A percentile compares a stretch with the other conserved stretches of the same genome.
These are phyloP conservation scores for Drosophila atripex DNA, from an alignment of 2,888 invertebrate species.

Conservation along the genomic window DNA sequence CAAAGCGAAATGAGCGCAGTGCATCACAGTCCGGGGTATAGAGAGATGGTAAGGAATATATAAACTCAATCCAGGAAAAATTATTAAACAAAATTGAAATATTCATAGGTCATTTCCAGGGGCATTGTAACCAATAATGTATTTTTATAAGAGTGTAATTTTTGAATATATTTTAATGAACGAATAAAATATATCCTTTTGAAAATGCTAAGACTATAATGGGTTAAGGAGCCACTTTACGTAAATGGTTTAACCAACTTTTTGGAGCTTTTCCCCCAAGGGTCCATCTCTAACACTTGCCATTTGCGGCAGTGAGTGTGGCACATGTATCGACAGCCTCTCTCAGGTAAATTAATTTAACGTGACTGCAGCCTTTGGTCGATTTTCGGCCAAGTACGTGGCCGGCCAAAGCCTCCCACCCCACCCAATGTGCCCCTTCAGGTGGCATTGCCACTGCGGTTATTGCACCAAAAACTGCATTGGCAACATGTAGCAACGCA, in stretches of 20 bases:
- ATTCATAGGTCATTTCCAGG: background rate
- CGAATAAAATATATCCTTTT: too few relatives aligned
- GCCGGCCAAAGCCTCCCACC: slow-evolving; percentile 7
- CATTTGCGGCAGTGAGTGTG: slow-evolving; percentile 11
- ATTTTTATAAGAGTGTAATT: too few relatives aligned
- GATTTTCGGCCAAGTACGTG: slow-evolving; percentile 70
- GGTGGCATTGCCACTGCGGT: slow-evolving; percentile 62
- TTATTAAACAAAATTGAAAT: background rate
- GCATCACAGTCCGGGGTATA: slow-evolving; percentile 16
- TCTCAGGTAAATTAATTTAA: slow-evolving; percentile 76
- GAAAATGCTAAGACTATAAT: too few relatives aligned
- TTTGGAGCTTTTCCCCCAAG: background rate
- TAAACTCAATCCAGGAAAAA: background rate
- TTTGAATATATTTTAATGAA: too few relatives aligned
- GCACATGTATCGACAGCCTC: slow-evolving; percentile 27
- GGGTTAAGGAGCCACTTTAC: too few relatives aligned
- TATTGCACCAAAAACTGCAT: slow-evolving; percentile 66
- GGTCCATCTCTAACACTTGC: slow-evolving; percentile 23
- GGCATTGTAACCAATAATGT: background rate
- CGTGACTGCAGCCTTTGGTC: slow-evolving; percentile 76
- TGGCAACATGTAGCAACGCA: slow-evolving; percentile 35
- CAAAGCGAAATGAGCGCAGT: slow-evolving; percentile 69
- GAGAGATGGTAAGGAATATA: slow-evolving; percentile 18
- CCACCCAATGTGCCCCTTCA: slow-evolving; percentile 7
- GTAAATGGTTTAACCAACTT: too few relatives aligned